Conservation (phyloP, 2,113 vertebrate genomes). For the Prietella phreatophila region DNA sequence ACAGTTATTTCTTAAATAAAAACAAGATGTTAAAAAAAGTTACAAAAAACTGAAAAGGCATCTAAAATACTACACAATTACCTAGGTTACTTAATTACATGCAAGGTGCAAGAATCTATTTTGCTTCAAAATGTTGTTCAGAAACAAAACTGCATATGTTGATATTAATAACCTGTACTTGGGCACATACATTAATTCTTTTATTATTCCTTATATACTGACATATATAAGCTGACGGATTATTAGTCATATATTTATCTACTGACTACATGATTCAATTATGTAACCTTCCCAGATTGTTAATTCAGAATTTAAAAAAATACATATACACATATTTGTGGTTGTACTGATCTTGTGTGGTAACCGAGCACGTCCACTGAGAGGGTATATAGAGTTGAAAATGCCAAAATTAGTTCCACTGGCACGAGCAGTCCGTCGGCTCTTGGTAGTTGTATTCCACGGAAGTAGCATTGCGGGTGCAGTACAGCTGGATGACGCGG, state of each 20-base stretch:
- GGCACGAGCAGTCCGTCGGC: constrained; percentile 91
- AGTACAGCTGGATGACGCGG: constrained; percentile 84
- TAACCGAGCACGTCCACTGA: constrained; percentile 32
- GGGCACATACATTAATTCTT: constrained; percentile 6
- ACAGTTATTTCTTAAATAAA: constrained; percentile 39
- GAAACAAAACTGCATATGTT: constrained; percentile 9
- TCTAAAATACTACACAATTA: not conserved
- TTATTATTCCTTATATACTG: constrained; percentile 4
- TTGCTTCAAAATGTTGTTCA: constrained; percentile 13
- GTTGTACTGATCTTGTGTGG: constrained; percentile 25
- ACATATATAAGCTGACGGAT: constrained; percentile 10
- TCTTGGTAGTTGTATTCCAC: constrained; percentile 88
- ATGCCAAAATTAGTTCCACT: constrained; percentile 82
- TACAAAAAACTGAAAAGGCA: constrained; percentile 19
- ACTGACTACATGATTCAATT: constrained; percentile 31
- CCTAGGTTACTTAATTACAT: constrained; percentile 21
- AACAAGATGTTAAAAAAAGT: constrained; percentile 33
- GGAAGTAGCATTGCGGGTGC: constrained; percentile 87
- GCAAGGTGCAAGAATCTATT: constrained; percentile 26
- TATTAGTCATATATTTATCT: constrained; percentile 6
- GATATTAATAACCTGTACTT: constrained; percentile 22
- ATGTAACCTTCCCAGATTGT: constrained; percentile 24
- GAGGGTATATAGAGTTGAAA: constrained; percentile 8
- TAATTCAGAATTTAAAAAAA: constrained; percentile 32
- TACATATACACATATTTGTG: not conserved